Percentiles rank a stretch among this genome's conserved stretches.
These are phyloP conservation scores for Cebus imitator DNA, from an alignment of 2,113 vertebrate genomes.

Conservation along the genomic window DNA sequence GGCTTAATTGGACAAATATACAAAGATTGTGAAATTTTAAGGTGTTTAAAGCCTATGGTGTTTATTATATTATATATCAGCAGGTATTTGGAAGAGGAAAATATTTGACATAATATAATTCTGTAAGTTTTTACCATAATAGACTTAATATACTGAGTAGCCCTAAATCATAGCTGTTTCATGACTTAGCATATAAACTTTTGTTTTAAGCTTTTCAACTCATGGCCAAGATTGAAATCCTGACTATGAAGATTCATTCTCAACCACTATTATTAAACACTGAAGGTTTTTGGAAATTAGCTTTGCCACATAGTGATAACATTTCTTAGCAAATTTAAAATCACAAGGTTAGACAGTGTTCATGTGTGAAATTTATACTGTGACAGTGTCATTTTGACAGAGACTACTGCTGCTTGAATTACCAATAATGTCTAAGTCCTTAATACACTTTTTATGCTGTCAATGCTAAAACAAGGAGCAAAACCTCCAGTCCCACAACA, in stretches of 20 bases:
- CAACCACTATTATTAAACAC: neutral
- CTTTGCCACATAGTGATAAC: neutral
- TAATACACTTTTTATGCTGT: neutral
- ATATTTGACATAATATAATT: neutral
- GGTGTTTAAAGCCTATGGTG: neutral
- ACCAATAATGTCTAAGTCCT: neutral
- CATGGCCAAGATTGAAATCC: neutral
- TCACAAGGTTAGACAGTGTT: neutral
- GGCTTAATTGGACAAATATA: neutral
- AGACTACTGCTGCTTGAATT: neutral
- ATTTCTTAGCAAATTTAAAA: constrained; percentile 30
- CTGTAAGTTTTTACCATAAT: neutral
- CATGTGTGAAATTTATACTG: neutral
- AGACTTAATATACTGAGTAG: neutral
- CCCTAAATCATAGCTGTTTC: neutral
- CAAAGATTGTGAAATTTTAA: neutral
- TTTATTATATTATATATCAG: neutral
- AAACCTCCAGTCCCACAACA: neutral
- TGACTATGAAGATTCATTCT: neutral
- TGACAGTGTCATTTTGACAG: neutral
- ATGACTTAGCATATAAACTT: neutral
- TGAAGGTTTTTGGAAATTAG: neutral
- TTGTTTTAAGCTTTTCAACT: neutral
- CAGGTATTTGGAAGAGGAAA: neutral
- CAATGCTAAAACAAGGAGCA: neutral